Base-by-base conservation (phyloP, 1,140 invertebrate species). In the Armadillidium nasatum region DNA sequence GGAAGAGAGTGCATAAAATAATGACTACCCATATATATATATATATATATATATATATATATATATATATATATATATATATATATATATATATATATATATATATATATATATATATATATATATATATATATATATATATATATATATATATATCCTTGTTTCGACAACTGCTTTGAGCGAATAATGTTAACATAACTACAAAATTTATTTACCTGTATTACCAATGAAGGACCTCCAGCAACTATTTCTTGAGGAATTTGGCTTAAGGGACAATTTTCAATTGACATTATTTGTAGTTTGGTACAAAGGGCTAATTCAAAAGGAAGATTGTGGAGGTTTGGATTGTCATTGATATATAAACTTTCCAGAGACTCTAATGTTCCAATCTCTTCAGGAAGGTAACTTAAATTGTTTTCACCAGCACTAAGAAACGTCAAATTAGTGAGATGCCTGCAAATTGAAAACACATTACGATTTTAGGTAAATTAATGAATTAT, bases 221-320 rank as follows among this genome's bases (percentile, higher is more conserved):
- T 98, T 23, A 99, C 96, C 81, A 99, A 87, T 43, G 97, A 98
- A 10, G 98, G 97, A 0, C 98, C 98, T 72, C 95, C 94, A 46
- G 90, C 91, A 0, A 97, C 94, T 82, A 97, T 96, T 85, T 99
- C 98, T 10, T 91, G 88, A 69, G 98, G 97, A 83, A 99, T 97
- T 83, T 97, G 94, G 78, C 93, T 94, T 70, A 99, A 86, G 54
- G 97, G 97, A 88, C 98, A 99, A 87, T 99, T 98, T 85, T 99
- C 98, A 86, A 99, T 99, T 83, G 95, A 97, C 93, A 99, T 98
- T 83, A 99, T 98, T 87, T 97, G 95, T 72, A 99, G 88, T 83
- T 95, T 97, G 74, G 92, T 91, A 87, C 98, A 99, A 13, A 99
- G 88, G 21, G 96, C 97, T 81, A 99, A 84, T 84, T 99, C 98